Evolutionary conservation across 1,140 invertebrate species (phyloP), one percentile per base, ranked within the genome.

Genomic region (Proales similis): DNA sequence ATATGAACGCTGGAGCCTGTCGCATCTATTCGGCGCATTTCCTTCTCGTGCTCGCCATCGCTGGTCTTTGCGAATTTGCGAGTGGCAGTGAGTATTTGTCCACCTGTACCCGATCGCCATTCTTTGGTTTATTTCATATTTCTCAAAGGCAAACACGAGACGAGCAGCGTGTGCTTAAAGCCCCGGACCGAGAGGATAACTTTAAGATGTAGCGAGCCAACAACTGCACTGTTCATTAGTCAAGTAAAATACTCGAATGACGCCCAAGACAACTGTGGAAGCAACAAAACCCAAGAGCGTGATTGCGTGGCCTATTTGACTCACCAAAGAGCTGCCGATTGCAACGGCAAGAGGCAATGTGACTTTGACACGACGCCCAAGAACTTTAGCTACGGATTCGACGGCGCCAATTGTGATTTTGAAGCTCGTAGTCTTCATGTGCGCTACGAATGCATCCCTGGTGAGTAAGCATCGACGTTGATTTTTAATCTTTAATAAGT

Each of bases 311-410:
- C 51, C 6, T 57, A 57, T 57, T 39, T 26, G 11, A 57, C 51
- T 1, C 51, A 57, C 26, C 12, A 57, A 26, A 27, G 39, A 24
- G 51, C 51, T 11, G 45, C 27, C 20, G 3, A 14, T 2, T 57
- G 51, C 33, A 57, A 57, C 45, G 51, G 51, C 20, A 57, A 39
- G 45, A 20, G 19, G 19, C 36, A 57, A n/a, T 57, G 51, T 39
- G 0, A 6, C n/a, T 42, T 57, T 36, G 45, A 39, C 9, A 17
- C 29, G 3, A 39, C 11, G 14, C 19, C 12, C 2, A 17, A n/a
- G 17, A 6, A 39, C 27, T 57, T 57, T 39, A 11, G 45, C 6
- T 57, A 57, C 19, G 51, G 51, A 17, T 57, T 39, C 30, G 17
- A 22, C 5, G 51, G 51, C 12, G 39, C 51, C 2, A 57, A 57